These are phyloP conservation scores for Microctonus aethiopoides DNA, from an alignment of 2,888 invertebrate species.

Conservation along the genomic window DNA sequence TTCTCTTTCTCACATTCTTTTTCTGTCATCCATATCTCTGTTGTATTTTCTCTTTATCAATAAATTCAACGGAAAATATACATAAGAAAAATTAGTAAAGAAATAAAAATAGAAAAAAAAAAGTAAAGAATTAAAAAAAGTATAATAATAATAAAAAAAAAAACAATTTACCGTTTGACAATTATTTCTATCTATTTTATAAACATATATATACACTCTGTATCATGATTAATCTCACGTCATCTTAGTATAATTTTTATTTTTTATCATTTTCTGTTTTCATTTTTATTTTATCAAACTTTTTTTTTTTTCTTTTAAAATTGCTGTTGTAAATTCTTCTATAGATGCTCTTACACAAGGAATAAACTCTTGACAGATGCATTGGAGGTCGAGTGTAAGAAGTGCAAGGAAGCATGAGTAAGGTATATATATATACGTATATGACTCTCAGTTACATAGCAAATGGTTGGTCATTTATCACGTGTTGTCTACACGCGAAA, in stretches of 20 bases:
- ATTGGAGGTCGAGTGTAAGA: conserved; percentile 12
- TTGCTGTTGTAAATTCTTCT: conserved; percentile 1
- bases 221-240: not conserved
- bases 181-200: not conserved
- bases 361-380: conserved; percentile 9
- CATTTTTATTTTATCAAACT: not conserved
- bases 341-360: not conserved
- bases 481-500: conserved; percentile 49
- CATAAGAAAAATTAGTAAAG: too few relatives aligned
- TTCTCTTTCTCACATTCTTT: conserved; percentile 12
- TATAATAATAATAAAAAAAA: not conserved
- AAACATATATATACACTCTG: not conserved
- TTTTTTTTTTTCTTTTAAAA: not conserved
- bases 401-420: not conserved
- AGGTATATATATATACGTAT: conserved; percentile 1
- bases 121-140: not conserved
- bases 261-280: not conserved
- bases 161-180: not conserved
- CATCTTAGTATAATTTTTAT: not conserved
- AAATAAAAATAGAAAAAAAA: not conserved
- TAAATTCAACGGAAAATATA: not conserved
- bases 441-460: conserved; percentile 35
- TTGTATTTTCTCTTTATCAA: not conserved
- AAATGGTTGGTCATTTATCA: conserved; percentile 44
- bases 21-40: not conserved